Percentiles rank a stretch among this genome's conserved stretches.
Conservation (phyloP, 92 coral and sea anemone genomes). For the Umimayanthus kanabou region DNA sequence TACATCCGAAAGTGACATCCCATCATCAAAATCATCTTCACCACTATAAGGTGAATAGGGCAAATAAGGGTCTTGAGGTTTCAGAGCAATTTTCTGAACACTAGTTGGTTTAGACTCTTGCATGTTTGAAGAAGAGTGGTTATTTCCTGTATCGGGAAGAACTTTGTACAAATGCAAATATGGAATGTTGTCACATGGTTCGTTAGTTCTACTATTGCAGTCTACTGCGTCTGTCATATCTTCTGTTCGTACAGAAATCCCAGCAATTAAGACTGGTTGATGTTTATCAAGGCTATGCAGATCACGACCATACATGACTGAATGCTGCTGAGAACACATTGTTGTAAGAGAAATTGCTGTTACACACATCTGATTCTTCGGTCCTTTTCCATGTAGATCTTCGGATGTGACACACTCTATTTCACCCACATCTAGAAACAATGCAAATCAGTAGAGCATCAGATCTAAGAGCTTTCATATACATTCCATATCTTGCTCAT, state of each 20-base stretch:
- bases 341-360: conserved; percentile 32
- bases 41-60: conserved; percentile 44
- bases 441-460: background rate
- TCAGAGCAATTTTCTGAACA: conserved; percentile 41
- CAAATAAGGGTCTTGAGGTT: conserved; percentile 46
- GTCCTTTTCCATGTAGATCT: background rate
- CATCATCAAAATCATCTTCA: conserved; percentile 60
- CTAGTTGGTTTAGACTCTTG: conserved; percentile 45
- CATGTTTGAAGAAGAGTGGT: background rate
- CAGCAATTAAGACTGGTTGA: conserved; percentile 74
- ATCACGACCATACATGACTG: conserved; percentile 40
- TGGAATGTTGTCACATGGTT: conserved; percentile 28
- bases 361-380: background rate
- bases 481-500: too few relatives aligned
- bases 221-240: background rate
- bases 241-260: conserved; percentile 27
- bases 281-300: conserved; percentile 46
- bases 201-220: background rate
- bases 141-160: conserved; percentile 56
- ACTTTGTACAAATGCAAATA: conserved; percentile 64
- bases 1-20: conserved; percentile 33
- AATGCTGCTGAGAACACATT: conserved; percentile 37
- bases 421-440: conserved; percentile 6
- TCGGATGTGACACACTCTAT: background rate
- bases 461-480: too few relatives aligned